Base-by-base conservation (phyloP, 2,797 vertebrate genomes). In the Sebastes minor region DNA sequence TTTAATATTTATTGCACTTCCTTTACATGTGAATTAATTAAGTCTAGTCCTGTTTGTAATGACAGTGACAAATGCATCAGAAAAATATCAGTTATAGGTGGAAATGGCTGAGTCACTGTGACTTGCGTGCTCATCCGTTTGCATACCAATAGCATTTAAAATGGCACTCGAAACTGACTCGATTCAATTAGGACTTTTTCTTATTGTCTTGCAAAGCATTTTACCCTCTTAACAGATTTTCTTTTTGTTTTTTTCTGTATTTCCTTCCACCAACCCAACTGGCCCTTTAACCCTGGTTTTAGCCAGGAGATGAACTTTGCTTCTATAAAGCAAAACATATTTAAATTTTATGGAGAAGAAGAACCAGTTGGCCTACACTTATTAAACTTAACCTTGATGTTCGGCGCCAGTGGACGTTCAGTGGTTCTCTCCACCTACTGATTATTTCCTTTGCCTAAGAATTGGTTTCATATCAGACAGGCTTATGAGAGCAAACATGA, bases 291-390 rank as follows among this genome's bases (percentile, higher is more conserved):
- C 53, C 23, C 16, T 20, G 2, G 33, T 71, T 79, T 38, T 10
- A 60, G 10, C 8, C 18, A 16, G 23, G 33, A 64, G 18, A 16
- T 67, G 65, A 70, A 91, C 86, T 88, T 91, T 75, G 81, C n/a
- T 63, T 77, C 55, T 42, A 89, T 83, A 76, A 91, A 89, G 71
- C 3, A 38, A 70, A 84, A 78, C 38, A 46, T 35, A 30, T 5
- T 4, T 1, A 57, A 1, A 32, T 49, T 76, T 78, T 85, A 79
- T 79, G 8, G 30, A 18, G 42, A 60, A 75, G 35, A 66, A 38
- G 14, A 61, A 32, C 13, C 11, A 16, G 8, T 56, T 27, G 22
- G 11, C 9, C 49, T 13, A 9, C 46, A 32, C 38, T 65, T 28
- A 8, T 16, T 53, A 23, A 28, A 60, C 27, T n/a, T 25, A 8